Evolutionary conservation across 2,797 vertebrate species (phyloP).

Genomic region (Stomatorhinus walkeri): DNA sequence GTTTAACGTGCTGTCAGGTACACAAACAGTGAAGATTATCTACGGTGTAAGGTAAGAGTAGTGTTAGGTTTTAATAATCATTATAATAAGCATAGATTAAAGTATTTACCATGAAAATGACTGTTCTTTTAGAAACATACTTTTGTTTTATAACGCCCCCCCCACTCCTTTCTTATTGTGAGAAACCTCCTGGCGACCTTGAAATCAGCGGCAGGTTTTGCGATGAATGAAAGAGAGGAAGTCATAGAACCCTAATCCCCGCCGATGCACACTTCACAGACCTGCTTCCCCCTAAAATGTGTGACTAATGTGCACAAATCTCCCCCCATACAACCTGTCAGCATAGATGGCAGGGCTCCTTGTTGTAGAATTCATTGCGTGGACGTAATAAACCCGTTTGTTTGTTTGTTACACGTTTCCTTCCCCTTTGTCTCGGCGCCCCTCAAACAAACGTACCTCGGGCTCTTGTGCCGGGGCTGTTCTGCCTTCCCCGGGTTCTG

Average conservation of each 20-base stretch:
- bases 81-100: conserved; percentile 65
- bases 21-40: not conserved
- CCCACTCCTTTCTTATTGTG: conserved; percentile 33
- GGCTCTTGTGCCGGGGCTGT: conserved; percentile 64
- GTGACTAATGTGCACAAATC: conserved; percentile 79
- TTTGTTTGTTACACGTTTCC: conserved; percentile 54
- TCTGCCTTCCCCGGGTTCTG: conserved; percentile 51
- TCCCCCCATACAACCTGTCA: conserved; percentile 67
- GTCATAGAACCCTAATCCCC: conserved; percentile 70
- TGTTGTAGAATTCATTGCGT: conserved; percentile 57
- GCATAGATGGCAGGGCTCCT: conserved; percentile 58
- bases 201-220: conserved; percentile 60
- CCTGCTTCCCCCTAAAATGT: conserved; percentile 74
- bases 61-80: not conserved
- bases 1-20: not conserved
- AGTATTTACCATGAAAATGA: conserved; percentile 58
- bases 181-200: conserved; percentile 63
- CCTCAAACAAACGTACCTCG: conserved; percentile 60
- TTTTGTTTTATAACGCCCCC: conserved; percentile 53
- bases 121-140: conserved; percentile 64
- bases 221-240: conserved; percentile 63
- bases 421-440: conserved; percentile 51
- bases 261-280: conserved; percentile 67
- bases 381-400: conserved; percentile 58
- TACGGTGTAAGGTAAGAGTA: not conserved